Conservation (phyloP, 2,113 vertebrate species). For the Macaca mulatta region DNA sequence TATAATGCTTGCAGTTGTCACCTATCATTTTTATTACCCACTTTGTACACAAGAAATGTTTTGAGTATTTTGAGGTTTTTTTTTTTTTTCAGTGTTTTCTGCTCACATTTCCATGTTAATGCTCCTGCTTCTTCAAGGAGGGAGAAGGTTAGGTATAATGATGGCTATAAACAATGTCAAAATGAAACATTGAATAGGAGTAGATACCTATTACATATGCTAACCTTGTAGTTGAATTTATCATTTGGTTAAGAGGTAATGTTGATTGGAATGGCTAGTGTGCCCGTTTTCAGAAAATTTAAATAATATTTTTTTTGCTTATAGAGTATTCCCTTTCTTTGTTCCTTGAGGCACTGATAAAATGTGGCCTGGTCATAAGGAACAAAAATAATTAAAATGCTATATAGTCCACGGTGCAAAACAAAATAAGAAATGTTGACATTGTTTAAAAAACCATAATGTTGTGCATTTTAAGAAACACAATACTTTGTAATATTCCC, state of each 20-base stretch:
- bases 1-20: not conserved
- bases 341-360: not conserved
- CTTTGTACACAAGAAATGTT: not conserved
- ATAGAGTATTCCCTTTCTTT: not conserved
- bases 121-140: not conserved
- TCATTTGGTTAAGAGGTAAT: not conserved
- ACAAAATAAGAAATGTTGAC: not conserved
- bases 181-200: not conserved
- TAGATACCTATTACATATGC: not conserved
- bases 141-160: not conserved
- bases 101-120: not conserved
- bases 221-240: not conserved
- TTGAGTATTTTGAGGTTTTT: not conserved
- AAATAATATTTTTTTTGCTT: not conserved
- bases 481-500: not conserved
- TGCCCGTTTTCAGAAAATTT: constrained; percentile 6
- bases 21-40: not conserved
- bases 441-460: not conserved
- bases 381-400: not conserved
- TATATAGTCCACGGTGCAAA: not conserved
- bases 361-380: not conserved
- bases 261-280: not conserved
- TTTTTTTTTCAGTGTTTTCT: not conserved
- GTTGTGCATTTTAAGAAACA: not conserved
- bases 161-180: not conserved